These are phyloP conservation scores for Cheilosia vernalis DNA, from an alignment of 2,888 invertebrate genomes.

Conservation along the genomic window DNA sequence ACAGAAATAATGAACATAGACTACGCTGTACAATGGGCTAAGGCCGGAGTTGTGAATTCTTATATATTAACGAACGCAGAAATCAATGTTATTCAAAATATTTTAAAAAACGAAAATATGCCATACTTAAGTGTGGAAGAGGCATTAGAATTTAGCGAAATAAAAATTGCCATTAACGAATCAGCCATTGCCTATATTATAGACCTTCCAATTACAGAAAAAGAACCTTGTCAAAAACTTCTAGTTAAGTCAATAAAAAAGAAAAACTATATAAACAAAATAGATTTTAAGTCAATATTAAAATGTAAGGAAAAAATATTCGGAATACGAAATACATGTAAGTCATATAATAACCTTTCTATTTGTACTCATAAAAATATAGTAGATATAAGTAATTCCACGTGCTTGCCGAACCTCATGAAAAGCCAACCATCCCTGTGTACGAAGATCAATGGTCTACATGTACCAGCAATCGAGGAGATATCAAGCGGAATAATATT, in stretches of 20 bases:
- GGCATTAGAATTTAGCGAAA: background rate
- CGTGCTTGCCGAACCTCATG: slow-evolving; percentile 53
- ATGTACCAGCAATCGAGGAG: slow-evolving; percentile 50
- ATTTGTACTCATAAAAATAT: slow-evolving; percentile 54
- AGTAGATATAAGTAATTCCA: slow-evolving; percentile 51
- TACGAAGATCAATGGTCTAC: slow-evolving; percentile 36
- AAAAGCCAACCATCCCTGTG: slow-evolving; percentile 41
- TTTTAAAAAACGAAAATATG: background rate
- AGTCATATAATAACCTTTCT: slow-evolving; percentile 30
- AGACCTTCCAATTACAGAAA: slow-evolving; percentile 29
- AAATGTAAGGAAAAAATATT: background rate
- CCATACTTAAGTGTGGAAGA: slow-evolving; percentile 1
- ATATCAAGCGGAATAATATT: slow-evolving; percentile 41
- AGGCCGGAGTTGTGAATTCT: background rate
- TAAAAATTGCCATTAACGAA: slow-evolving; percentile 1
- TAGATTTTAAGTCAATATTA: background rate
- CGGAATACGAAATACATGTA: slow-evolving; percentile 43
- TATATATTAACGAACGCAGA: too few species aligned
- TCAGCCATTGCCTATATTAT: background rate
- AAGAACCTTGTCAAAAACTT: slow-evolving; percentile 56
- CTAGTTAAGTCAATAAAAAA: slow-evolving; percentile 64
- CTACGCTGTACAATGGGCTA: background rate
- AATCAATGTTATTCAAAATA: background rate
- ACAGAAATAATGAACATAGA: background rate
- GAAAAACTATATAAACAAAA: background rate